phyloP scores from a whole-genome alignment of 2,888 invertebrate genomes.

The Lycophotia porphyrea region DNA sequence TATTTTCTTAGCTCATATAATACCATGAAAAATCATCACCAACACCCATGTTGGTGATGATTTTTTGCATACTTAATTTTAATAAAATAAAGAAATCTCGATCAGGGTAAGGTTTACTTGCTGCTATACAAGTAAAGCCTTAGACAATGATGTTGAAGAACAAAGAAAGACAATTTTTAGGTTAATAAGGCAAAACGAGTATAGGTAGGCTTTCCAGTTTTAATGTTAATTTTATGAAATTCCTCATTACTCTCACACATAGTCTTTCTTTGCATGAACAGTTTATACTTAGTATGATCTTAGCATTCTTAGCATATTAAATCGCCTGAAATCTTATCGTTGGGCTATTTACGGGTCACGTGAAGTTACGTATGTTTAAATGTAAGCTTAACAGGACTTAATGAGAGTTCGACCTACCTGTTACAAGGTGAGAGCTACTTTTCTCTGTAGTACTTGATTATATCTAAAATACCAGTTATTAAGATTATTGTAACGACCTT shows the following conservation, averaged over 20 bases:
- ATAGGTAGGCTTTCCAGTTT: neutral
- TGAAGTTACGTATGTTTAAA: neutral
- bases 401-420: neutral
- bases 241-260: constrained; percentile 5
- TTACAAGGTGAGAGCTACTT: constrained; percentile 1
- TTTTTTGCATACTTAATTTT: neutral
- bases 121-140: neutral
- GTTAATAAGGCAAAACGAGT: neutral
- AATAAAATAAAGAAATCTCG: neutral
- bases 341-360: constrained; percentile 9
- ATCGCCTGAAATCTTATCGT: constrained; percentile 20
- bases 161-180: neutral
- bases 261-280: constrained; percentile 9
- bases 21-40: no score
- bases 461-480: neutral
- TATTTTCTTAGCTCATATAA: neutral
- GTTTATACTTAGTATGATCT: neutral
- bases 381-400: neutral
- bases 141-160: neutral
- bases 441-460: neutral
- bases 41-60: neutral
- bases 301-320: neutral
- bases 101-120: neutral
- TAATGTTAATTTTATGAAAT: constrained; percentile 1
- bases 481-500: neutral